phyloP scores from a whole-genome alignment of 2,888 invertebrate genomes.

The Oscheius sp. region DNA sequence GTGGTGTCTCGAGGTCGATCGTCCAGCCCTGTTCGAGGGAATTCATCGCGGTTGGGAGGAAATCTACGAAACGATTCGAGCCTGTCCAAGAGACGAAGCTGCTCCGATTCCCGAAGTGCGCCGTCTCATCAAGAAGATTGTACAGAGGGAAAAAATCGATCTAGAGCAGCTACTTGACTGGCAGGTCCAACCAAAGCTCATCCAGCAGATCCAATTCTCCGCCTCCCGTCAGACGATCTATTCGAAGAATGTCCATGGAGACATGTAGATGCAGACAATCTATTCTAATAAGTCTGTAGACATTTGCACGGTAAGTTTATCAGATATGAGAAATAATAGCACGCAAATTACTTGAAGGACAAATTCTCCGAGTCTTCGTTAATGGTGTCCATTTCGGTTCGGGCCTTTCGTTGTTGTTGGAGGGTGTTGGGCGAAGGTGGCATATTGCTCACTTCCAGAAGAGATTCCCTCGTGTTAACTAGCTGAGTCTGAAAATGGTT shows the following conservation, averaged over 20 bases:
- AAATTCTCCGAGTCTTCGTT: slow-evolving; percentile 20
- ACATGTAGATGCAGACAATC: too few relatives aligned
- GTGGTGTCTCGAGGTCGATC: slow-evolving; percentile 45
- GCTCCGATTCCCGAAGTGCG: slow-evolving; percentile 39
- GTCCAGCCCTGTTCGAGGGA: slow-evolving; percentile 50
- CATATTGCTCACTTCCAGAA: slow-evolving; percentile 26
- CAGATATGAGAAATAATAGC: too few relatives aligned
- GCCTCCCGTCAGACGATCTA: too few relatives aligned
- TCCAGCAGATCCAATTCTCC: too few relatives aligned
- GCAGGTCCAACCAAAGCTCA: slow-evolving; percentile 43
- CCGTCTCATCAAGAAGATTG: slow-evolving; percentile 46
- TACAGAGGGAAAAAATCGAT: slow-evolving; percentile 49
- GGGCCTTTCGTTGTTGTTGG: neutral
- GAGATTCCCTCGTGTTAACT: slow-evolving; percentile 17
- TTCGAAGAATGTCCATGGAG: too few relatives aligned
- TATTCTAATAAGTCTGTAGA: too few relatives aligned
- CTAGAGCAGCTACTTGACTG: slow-evolving; percentile 60
- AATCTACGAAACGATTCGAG: slow-evolving; percentile 55
- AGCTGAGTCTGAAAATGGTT: neutral
- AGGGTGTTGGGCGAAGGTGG: slow-evolving; percentile 26
- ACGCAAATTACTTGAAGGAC: neutral
- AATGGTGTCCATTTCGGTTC: neutral
- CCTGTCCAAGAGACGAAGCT: slow-evolving; percentile 14
- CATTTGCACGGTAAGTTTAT: too few relatives aligned
- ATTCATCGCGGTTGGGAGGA: slow-evolving; percentile 49